Conservation (phyloP, 37 sponge, comb jelly and placozoan species). For the Chondrosia reniformis region DNA sequence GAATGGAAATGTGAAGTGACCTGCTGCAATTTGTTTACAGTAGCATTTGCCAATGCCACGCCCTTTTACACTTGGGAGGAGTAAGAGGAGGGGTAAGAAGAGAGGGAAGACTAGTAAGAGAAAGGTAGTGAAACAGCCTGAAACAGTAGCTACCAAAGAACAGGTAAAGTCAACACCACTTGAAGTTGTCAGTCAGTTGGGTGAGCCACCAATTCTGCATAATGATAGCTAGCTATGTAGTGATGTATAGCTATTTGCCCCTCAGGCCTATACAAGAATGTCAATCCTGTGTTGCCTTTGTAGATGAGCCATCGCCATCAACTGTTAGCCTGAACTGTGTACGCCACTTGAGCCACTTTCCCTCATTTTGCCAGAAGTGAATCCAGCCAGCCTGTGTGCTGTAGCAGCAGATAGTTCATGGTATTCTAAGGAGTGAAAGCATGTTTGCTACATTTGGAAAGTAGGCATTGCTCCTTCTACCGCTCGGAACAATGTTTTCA, state of each 20-base stretch:
- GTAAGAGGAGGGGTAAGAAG: too few species aligned
- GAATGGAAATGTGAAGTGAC: neutral
- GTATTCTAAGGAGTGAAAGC: neutral
- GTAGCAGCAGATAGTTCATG: neutral
- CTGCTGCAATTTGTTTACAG: too few species aligned
- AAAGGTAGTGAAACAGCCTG: conserved; percentile 1
- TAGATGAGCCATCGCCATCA: neutral
- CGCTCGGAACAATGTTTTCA: neutral
- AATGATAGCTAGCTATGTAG: too few species aligned
- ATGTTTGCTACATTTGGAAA: neutral
- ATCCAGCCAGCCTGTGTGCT: neutral
- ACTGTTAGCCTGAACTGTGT: neutral
- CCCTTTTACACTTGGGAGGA: neutral
- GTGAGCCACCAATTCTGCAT: neutral
- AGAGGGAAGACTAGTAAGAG: neutral
- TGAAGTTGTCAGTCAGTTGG: neutral
- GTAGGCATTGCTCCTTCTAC: neutral
- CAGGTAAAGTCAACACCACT: neutral
- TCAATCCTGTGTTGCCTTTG: neutral
- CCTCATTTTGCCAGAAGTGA: neutral
- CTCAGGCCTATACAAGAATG: neutral
- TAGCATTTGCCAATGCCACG: too few species aligned
- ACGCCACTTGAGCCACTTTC: too few species aligned
- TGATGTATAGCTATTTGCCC: neutral
- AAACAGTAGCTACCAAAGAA: conserved; percentile 6